Base-by-base conservation (phyloP, 2,113 vertebrate species). In the Platanista minor region DNA sequence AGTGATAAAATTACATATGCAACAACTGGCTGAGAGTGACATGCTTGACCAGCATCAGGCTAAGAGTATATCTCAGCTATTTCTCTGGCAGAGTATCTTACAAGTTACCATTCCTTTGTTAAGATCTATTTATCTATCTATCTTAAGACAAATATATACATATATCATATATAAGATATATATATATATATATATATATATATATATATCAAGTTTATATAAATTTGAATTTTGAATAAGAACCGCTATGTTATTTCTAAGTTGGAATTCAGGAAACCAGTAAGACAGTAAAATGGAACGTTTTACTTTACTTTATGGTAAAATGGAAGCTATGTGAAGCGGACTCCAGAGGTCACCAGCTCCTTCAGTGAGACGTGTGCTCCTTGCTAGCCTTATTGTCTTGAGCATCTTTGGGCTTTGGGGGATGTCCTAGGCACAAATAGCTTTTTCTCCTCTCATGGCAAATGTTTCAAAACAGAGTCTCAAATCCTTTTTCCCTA, bases 211-310 rank as follows among this genome's bases (percentile, higher is more conserved):
- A 75, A 49, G 29, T 49, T 20, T 75, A 77, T 64, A 49, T 64
- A 29, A 61, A 64, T 17, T 15, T 87, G 82, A 86, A 96, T 72
- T 90, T 31, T 91, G 33, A 74, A 29, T 64, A 90, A 75, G 49
- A 95, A 85, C 12, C 27, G 66, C n/a, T 25, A 71, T 57, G 12
- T n/a, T 83, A 43, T 52, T 90, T 95, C 75, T 93, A 90, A 95
- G 59, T 31, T 94, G 39, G 29, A 96, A 95, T 87, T 87, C 52
- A 80, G 31, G n/a, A 96, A 93, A 84, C 49, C 27, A 92, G n/a
- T 2, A 91, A 92, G 49, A 33, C 11, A 15, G 31, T 57, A 57
- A 57, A 52, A 43, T 41, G 23, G 74, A 90, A 57, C 33, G 64
- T 83, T 93, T 71, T 64, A 80, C 9, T 95, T 12, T 88, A 64